phyloP scores from a whole-genome alignment of 2,113 vertebrate species.

The Struthidea cinerea region DNA sequence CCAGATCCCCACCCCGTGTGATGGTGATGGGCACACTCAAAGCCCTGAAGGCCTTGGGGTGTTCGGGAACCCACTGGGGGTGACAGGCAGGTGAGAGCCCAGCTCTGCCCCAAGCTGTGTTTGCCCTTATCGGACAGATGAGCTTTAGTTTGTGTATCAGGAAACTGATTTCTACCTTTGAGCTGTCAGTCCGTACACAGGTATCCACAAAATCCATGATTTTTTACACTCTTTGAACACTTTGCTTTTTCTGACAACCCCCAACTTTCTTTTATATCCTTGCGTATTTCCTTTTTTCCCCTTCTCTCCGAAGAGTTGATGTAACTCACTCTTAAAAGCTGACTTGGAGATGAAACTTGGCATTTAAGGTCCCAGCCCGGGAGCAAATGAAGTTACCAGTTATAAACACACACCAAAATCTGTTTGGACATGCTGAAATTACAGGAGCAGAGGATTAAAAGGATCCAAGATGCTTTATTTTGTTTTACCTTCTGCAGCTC shows the following conservation, averaged over 20 bases:
- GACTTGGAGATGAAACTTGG: conserved; percentile 60
- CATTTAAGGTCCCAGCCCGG: conserved; percentile 51
- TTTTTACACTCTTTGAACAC: not conserved
- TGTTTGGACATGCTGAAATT: conserved; percentile 64
- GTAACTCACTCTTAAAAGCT: conserved; percentile 33
- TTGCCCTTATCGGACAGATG: not conserved
- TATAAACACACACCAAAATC: conserved; percentile 62
- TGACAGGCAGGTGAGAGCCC: not conserved
- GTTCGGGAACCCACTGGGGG: not conserved
- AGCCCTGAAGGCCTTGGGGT: not conserved
- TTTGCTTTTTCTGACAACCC: not conserved
- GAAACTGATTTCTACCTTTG: not conserved
- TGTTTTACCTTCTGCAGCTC: conserved; percentile 22
- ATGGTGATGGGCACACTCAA: not conserved
- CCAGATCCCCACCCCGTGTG: not conserved
- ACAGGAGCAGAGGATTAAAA: conserved; percentile 59
- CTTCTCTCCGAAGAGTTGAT: not conserved
- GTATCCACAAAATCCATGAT: rapidly evolving
- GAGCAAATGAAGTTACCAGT: conserved; percentile 66
- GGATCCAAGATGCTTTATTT: conserved; percentile 31
- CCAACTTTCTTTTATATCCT: not conserved
- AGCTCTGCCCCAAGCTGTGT: not conserved
- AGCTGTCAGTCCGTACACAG: not conserved
- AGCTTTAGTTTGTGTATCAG: not conserved
- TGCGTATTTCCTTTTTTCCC: not conserved